Percentiles rank a stretch among this genome's conserved stretches.
These are phyloP conservation scores for Sclerurus mexicanus DNA, from an alignment of 2,113 vertebrate species.

Conservation along the genomic window DNA sequence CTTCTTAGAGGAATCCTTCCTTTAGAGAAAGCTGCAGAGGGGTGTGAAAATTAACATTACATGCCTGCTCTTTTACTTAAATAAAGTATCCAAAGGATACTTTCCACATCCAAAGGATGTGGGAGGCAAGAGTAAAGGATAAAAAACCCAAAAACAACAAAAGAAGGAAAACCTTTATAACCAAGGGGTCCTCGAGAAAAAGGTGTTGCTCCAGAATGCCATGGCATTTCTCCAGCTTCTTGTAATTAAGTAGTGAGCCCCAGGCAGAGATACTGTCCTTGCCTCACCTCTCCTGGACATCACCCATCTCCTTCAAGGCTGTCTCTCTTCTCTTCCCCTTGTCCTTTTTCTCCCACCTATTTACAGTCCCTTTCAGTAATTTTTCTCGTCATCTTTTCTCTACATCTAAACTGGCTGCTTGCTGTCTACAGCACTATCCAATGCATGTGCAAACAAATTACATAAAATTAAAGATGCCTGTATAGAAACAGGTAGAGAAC, in stretches of 20 bases:
- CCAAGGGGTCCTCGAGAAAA: slow-evolving; percentile 29
- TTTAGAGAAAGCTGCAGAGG: slow-evolving; percentile 8
- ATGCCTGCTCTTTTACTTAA: background rate
- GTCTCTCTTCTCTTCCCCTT: background rate
- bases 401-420: background rate
- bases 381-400: background rate
- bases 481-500: background rate
- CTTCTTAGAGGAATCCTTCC: background rate
- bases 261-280: background rate
- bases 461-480: background rate
- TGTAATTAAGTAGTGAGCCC: slow-evolving; percentile 64
- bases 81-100: background rate
- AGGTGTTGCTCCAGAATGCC: slow-evolving; percentile 20
- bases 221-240: slow-evolving; percentile 50
- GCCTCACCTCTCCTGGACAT: slow-evolving; percentile 28
- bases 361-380: background rate
- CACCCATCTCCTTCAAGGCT: background rate
- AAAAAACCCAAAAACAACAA: background rate
- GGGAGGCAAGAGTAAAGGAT: background rate
- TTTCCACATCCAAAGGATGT: too few species aligned
- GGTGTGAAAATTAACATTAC: slow-evolving; percentile 5
- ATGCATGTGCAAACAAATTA: slow-evolving; percentile 9
- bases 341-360: background rate
- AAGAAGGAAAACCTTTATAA: background rate
- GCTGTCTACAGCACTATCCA: background rate